phyloP scores from a whole-genome alignment of 2,888 invertebrate species.

The Hyppa rectilinea region DNA sequence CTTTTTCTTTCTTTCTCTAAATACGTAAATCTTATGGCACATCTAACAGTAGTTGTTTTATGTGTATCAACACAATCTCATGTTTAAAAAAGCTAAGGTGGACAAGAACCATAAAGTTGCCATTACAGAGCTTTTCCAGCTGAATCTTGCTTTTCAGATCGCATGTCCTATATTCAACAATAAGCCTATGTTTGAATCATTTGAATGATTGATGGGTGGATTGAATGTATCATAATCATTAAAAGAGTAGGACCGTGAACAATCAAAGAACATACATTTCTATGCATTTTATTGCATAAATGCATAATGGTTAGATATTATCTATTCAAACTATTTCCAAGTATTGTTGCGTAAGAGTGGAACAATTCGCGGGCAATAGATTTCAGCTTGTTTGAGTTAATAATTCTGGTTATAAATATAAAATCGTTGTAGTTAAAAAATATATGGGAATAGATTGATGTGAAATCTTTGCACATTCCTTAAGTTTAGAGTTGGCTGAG shows the following conservation, averaged over 20 bases:
- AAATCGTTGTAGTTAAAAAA: too few relatives aligned
- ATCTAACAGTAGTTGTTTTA: too few relatives aligned
- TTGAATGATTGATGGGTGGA: too few relatives aligned
- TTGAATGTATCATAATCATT: not conserved
- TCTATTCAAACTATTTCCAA: constrained; percentile 4
- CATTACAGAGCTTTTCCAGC: not conserved
- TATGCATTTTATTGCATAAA: constrained; percentile 22
- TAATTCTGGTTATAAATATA: not conserved
- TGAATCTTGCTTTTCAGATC: not conserved
- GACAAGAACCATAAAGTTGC: not conserved
- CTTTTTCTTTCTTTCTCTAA: too few relatives aligned
- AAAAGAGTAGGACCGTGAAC: constrained; percentile 3
- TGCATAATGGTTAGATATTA: constrained; percentile 17
- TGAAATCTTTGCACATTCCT: not conserved
- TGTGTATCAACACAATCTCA: too few relatives aligned
- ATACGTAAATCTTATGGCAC: too few relatives aligned
- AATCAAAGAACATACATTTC: not conserved
- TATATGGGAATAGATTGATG: too few relatives aligned
- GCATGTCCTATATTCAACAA: not conserved
- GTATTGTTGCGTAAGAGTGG: constrained; percentile 6
- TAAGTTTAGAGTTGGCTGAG: too few relatives aligned
- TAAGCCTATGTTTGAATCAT: not conserved
- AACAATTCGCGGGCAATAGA: not conserved
- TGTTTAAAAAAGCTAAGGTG: not conserved
- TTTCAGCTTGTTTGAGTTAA: not conserved